These are phyloP conservation scores for Amblyraja radiata DNA, from an alignment of 2,797 vertebrate genomes.

Conservation along the genomic window DNA sequence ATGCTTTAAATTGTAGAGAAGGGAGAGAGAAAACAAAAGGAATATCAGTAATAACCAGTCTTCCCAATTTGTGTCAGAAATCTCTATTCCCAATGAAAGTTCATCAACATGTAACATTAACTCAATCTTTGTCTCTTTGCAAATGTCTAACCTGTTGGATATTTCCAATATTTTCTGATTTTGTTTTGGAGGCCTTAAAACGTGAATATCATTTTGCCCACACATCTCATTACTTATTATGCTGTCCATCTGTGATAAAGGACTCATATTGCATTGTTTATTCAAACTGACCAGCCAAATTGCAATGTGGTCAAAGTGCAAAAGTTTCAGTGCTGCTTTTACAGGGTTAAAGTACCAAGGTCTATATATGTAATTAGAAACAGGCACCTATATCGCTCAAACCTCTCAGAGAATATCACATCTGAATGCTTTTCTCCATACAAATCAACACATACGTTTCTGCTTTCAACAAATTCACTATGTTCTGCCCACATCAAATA, in stretches of 20 bases:
- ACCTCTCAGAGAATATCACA: neutral
- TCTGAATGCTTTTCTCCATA: constrained; percentile 29
- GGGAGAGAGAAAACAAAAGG: too few species aligned
- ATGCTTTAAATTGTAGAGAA: too few species aligned
- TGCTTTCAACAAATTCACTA: constrained; percentile 24
- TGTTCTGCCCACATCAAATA: neutral
- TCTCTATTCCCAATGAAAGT: too few species aligned
- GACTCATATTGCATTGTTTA: neutral
- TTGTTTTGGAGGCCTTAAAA: too few species aligned
- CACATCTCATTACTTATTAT: neutral
- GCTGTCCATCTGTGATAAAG: neutral
- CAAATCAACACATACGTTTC: constrained; percentile 31
- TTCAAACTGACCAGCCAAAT: neutral
- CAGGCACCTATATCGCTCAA: neutral
- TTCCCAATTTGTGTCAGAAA: too few species aligned
- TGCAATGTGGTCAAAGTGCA: neutral
- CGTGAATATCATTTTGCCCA: neutral
- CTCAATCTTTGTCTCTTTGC: too few species aligned
- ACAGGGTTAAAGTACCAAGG: neutral
- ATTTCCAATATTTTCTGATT: too few species aligned
- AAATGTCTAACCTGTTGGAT: too few species aligned
- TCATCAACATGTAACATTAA: too few species aligned
- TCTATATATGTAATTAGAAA: constrained; percentile 19
- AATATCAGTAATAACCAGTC: too few species aligned
- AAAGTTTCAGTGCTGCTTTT: neutral